These are phyloP conservation scores for Lepidurus apus DNA, from an alignment of 1,140 invertebrate species.

Conservation along the genomic window DNA sequence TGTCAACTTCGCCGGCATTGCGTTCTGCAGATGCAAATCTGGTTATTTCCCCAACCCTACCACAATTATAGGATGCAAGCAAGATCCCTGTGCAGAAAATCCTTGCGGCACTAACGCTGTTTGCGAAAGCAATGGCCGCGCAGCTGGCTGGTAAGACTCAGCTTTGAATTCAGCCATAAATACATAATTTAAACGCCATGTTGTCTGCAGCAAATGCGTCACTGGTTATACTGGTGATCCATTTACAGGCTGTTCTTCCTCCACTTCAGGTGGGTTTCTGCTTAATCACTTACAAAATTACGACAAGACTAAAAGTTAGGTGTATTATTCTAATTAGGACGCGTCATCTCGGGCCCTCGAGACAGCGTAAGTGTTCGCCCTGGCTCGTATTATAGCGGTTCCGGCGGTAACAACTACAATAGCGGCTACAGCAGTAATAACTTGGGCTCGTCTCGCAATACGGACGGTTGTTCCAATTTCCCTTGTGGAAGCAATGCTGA, in stretches of 20 bases:
- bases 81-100: slow-evolving; percentile 40
- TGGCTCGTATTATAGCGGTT: background rate
- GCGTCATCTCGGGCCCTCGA: background rate
- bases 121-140: slow-evolving; percentile 39
- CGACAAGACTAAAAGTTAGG: background rate
- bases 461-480: slow-evolving; percentile 40
- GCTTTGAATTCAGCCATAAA: too few relatives aligned
- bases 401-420: background rate
- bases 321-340: background rate
- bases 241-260: slow-evolving; percentile 35
- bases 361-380: slow-evolving; percentile 13
- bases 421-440: background rate
- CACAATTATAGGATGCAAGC: slow-evolving; percentile 45
- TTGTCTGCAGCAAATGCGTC: slow-evolving; percentile 32
- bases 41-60: slow-evolving; percentile 44
- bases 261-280: slow-evolving; percentile 1
- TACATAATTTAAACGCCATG: too few relatives aligned
- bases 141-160: slow-evolving; percentile 32
- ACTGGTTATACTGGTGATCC: slow-evolving; percentile 38
- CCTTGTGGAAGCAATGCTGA: slow-evolving; percentile 47
- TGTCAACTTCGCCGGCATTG: slow-evolving; percentile 38
- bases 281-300: background rate
- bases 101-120: slow-evolving; percentile 41
- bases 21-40: slow-evolving; percentile 41
- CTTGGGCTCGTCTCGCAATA: slow-evolving; percentile 27